Evolutionary conservation across 2,888 invertebrate species (phyloP), one percentile per base, ranked within the genome.

Genomic region (Clitarchus hookeri): DNA sequence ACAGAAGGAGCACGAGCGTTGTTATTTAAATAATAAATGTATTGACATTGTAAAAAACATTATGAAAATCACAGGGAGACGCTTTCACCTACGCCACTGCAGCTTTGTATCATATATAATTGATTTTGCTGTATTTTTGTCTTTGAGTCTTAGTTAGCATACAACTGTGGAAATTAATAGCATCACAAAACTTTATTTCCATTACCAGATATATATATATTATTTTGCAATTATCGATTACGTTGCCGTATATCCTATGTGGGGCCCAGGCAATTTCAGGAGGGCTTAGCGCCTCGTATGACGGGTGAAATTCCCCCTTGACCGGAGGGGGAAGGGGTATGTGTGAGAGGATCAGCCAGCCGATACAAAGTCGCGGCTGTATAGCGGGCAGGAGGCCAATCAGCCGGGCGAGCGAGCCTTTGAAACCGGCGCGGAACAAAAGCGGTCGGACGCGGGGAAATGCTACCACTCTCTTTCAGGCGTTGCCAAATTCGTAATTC

Each of bases 351-450:
- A 48, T 48, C 48, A 13, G 48, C 48, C 48, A 8, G 65, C 65
- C 65, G 65, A 65, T 65, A 65, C 65, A 65, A 65, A 65, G 65
- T 65, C 65, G 65, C 65, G n/a, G n/a, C 65, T n/a, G 8, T 48
- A 48, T 16, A 8, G n/a, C n/a, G 65, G 8, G 65, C 16, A 11
- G 6, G 8, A 8, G 65, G 65, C 65, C 65, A 53, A 65, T 65
- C n/a, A 65, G 65, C 23, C 65, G 19, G 65, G 4, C 12, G 65
- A 23, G n/a, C 19, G 65, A 23, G 65, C 65, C n/a, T 65, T 65
- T 65, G 65, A 65, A 65, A 65, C 6, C 65, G 19, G 65, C 65
- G 19, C 65, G 65, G 19, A 65, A 65, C n/a, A 65, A 19, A 65
- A 16, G 65, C 65, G n/a, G 65, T 65, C n/a, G 23, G 65, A 9